phyloP scores from a whole-genome alignment of 2,888 invertebrate species.

The Pseudococcus longispinus region DNA sequence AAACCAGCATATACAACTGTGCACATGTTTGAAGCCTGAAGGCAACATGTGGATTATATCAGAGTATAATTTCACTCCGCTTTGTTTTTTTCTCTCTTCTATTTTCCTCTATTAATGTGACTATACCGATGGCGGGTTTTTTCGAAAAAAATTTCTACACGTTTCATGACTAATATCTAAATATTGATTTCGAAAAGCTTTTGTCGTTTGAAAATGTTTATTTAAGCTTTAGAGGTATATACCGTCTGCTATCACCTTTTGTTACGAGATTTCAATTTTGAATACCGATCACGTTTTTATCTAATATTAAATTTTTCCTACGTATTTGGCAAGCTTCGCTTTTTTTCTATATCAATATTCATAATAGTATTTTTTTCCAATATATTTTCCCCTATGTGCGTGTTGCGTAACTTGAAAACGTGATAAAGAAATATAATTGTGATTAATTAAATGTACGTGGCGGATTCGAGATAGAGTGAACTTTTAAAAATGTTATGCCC shows the following conservation, averaged over 20 bases:
- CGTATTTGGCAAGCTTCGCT: constrained; percentile 30
- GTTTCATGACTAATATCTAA: background rate
- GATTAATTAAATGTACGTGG: background rate
- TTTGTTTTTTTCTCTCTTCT: background rate
- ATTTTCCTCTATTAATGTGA: background rate
- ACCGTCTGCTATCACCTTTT: background rate
- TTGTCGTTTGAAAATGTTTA: constrained; percentile 6
- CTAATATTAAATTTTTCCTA: constrained; percentile 22
- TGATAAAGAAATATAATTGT: background rate
- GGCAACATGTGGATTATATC: constrained; percentile 4
- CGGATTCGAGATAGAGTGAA: background rate
- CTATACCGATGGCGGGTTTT: background rate
- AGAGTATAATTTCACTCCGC: background rate
- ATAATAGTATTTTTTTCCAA: background rate
- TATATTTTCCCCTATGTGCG: background rate
- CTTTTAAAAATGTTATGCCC: background rate
- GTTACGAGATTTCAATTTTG: constrained; percentile 18
- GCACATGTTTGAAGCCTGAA: background rate
- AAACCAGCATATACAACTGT: too few relatives aligned
- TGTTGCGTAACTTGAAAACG: background rate
- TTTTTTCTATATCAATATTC: constrained; percentile 9
- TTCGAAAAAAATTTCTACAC: background rate
- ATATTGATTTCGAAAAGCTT: constrained; percentile 14
- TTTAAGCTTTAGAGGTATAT: background rate
- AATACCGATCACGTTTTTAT: constrained; percentile 28